Conservation (phyloP, 2,888 invertebrate species). For the Polymixis lichenea region DNA sequence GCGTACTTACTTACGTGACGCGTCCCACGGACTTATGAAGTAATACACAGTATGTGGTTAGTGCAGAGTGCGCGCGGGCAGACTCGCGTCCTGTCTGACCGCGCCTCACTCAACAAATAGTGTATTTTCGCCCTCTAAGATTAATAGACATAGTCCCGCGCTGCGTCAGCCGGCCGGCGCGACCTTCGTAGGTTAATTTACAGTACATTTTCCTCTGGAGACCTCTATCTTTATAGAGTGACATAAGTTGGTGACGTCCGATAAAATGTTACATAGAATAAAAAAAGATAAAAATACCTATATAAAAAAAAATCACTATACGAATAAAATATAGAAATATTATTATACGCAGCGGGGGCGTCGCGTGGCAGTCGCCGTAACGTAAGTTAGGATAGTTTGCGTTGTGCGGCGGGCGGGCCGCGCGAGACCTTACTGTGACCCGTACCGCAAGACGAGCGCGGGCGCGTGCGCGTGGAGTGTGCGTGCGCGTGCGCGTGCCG, state of each 20-base stretch:
- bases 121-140: conserved; percentile 75
- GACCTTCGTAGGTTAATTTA: conserved; percentile 78
- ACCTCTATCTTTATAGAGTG: conserved; percentile 77
- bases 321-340: conserved; percentile 82
- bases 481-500: conserved; percentile 48
- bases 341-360: conserved; percentile 80
- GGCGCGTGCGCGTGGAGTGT: conserved; percentile 50
- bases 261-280: conserved; percentile 84
- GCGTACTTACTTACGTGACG: conserved; percentile 7
- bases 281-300: conserved; percentile 82
- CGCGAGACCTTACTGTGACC: conserved; percentile 68
- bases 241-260: conserved; percentile 88
- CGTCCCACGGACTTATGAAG: conserved; percentile 38
- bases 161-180: conserved; percentile 22
- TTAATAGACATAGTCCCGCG: conserved; percentile 43
- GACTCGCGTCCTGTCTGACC: conserved; percentile 53
- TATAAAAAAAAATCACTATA: conserved; percentile 85
- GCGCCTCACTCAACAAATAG: conserved; percentile 66
- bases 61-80: conserved; percentile 45
- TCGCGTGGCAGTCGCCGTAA: conserved; percentile 71
- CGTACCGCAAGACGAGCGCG: conserved; percentile 8
- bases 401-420: conserved; percentile 62
- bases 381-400: conserved; percentile 80
- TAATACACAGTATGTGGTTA: conserved; percentile 49
- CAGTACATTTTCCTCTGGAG: conserved; percentile 82